Conservation (phyloP, 2,113 vertebrate species). For the Pseudorasbora parva region DNA sequence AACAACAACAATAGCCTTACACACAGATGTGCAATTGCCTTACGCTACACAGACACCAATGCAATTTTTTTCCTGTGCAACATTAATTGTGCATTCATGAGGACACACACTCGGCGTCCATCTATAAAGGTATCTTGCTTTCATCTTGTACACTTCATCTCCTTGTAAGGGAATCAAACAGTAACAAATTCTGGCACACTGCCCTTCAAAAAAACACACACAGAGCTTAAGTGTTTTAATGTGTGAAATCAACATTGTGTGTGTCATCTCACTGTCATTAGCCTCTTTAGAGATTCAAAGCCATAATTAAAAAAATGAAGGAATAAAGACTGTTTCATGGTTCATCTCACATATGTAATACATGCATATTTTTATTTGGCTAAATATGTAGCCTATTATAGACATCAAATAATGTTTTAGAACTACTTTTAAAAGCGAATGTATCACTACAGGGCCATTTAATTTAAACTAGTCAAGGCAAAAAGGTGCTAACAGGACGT, state of each 20-base stretch:
- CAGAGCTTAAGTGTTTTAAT: constrained; percentile 12
- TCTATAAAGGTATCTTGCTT: constrained; percentile 57
- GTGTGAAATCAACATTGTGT: constrained; percentile 16
- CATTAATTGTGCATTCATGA: constrained; percentile 2
- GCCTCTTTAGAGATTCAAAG: background rate
- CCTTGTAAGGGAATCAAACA: constrained; percentile 86
- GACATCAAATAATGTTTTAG: background rate
- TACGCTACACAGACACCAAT: background rate
- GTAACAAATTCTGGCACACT: constrained; percentile 11
- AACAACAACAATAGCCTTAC: constrained; percentile 23
- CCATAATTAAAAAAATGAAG: background rate
- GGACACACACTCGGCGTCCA: background rate
- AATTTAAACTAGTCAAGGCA: background rate
- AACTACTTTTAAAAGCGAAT: background rate
- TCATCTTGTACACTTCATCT: constrained; percentile 80
- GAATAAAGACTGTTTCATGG: background rate
- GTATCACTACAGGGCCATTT: background rate
- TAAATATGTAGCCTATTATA: background rate
- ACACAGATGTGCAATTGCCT: background rate
- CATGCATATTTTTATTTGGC: too few relatives aligned
- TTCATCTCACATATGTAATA: too few relatives aligned
- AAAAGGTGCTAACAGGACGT: background rate
- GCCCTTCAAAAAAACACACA: background rate
- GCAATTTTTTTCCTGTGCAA: background rate
- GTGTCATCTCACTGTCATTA: constrained; percentile 5